A percentile compares a stretch with the other conserved stretches of the same genome.
Conservation (phyloP, 2,888 invertebrate genomes). For the Caenorhabditis sp. region DNA sequence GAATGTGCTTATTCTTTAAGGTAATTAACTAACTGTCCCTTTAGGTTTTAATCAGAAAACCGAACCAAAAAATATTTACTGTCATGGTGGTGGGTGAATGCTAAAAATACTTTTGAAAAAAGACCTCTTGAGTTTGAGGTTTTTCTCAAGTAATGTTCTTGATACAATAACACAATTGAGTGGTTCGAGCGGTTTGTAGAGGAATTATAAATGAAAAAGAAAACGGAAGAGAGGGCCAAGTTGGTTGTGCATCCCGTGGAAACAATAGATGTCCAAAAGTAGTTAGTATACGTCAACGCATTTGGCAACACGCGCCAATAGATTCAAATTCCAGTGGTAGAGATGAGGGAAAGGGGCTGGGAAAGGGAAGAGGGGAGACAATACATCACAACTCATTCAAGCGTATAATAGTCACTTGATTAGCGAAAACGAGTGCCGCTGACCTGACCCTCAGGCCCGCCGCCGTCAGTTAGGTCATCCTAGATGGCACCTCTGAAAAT, state of each 20-base stretch:
- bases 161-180: too few species aligned
- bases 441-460: too few species aligned
- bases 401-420: conserved; percentile 64
- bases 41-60: too few species aligned
- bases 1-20: conserved; percentile 62
- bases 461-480: neutral
- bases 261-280: conserved; percentile 52
- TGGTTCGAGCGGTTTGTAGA: conserved; percentile 35
- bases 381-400: conserved; percentile 60
- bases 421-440: conserved; percentile 37
- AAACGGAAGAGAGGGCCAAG: conserved; percentile 33
- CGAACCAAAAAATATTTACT: neutral
- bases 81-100: conserved; percentile 6
- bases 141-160: too few species aligned
- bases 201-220: conserved; percentile 35
- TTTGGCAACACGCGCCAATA: conserved; percentile 12
- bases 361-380: too few species aligned
- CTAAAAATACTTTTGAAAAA: too few species aligned
- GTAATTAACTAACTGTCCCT: conserved; percentile 32
- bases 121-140: too few species aligned
- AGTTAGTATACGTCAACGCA: conserved; percentile 12
- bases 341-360: conserved; percentile 10
- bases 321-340: neutral
- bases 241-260: conserved; percentile 22
- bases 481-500: conserved; percentile 55